These are phyloP conservation scores for Chloroceryle amazona DNA, from an alignment of 2,797 vertebrate genomes.

Conservation along the genomic window DNA sequence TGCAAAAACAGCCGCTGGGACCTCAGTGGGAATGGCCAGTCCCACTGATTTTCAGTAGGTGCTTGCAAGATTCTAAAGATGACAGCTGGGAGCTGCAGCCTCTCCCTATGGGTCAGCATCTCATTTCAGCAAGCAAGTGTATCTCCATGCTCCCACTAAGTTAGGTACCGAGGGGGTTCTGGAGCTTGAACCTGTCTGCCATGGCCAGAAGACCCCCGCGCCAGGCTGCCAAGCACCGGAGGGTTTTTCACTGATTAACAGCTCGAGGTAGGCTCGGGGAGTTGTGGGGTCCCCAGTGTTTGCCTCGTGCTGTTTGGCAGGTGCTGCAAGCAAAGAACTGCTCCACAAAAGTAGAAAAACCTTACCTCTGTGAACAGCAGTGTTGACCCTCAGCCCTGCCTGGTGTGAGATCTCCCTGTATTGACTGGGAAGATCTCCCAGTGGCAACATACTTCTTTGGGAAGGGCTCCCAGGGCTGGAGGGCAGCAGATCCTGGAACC, in stretches of 20 bases:
- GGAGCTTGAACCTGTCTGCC: background rate
- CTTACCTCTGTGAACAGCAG: background rate
- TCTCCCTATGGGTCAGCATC: background rate
- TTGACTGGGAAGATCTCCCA: background rate
- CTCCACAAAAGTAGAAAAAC: background rate
- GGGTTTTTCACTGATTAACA: background rate
- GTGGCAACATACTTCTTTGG: background rate
- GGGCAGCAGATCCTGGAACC: background rate
- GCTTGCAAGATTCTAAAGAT: background rate
- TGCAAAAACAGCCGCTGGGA: background rate
- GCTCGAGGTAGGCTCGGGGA: background rate
- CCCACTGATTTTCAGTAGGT: background rate
- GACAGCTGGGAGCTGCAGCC: background rate
- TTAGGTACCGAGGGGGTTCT: rapidly evolving
- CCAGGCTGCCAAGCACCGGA: background rate
- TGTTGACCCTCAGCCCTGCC: background rate
- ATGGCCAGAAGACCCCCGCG: background rate
- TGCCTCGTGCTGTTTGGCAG: background rate
- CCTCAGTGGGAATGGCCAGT: background rate
- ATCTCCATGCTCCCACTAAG: background rate
- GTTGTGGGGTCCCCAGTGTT: rapidly evolving
- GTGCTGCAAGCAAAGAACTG: background rate
- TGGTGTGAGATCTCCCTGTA: background rate
- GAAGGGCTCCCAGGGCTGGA: background rate
- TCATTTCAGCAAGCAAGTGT: background rate